Percentiles rank a stretch among this genome's conserved stretches.
These are phyloP conservation scores for Malaclemys terrapin DNA, from an alignment of 2,113 vertebrate species.

Conservation along the genomic window DNA sequence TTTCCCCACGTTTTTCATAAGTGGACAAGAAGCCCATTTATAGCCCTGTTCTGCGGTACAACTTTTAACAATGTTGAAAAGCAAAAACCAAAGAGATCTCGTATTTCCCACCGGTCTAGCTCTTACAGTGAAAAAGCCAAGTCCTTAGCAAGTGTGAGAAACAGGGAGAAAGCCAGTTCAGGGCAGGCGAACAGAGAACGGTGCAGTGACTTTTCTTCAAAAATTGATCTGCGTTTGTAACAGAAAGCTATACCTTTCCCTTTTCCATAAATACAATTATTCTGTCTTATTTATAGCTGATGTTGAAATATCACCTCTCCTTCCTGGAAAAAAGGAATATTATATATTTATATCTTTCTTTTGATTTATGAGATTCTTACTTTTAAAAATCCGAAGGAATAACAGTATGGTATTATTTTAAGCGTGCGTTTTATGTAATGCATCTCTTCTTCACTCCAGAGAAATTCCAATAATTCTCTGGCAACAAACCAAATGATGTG, in stretches of 20 bases:
- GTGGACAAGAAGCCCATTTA: neutral
- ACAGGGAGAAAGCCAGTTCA: slow-evolving; percentile 12
- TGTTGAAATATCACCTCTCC: slow-evolving; percentile 15
- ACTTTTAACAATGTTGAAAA: neutral
- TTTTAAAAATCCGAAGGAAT: neutral
- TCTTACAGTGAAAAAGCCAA: slow-evolving; percentile 11
- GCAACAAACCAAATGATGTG: neutral
- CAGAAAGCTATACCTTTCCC: slow-evolving; percentile 23
- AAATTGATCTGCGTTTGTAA: slow-evolving; percentile 26
- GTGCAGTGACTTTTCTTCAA: slow-evolving; percentile 16
- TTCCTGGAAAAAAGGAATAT: slow-evolving; percentile 13
- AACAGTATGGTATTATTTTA: neutral
- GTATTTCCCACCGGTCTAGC: slow-evolving; percentile 6
- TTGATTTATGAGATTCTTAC: neutral
- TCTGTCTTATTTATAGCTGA: slow-evolving; percentile 44
- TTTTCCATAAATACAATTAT: slow-evolving; percentile 20
- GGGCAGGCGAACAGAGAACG: neutral
- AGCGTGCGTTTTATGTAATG: neutral
- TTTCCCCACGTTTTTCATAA: neutral
- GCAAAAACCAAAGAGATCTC: slow-evolving; percentile 29
- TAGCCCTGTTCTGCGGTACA: neutral
- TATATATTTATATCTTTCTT: neutral
- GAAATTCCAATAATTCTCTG: neutral
- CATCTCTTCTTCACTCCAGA: neutral
- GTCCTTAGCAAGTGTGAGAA: slow-evolving; percentile 6